phyloP scores from a whole-genome alignment of 92 coral and sea anemone species.

The Virgularia gustaviana region DNA sequence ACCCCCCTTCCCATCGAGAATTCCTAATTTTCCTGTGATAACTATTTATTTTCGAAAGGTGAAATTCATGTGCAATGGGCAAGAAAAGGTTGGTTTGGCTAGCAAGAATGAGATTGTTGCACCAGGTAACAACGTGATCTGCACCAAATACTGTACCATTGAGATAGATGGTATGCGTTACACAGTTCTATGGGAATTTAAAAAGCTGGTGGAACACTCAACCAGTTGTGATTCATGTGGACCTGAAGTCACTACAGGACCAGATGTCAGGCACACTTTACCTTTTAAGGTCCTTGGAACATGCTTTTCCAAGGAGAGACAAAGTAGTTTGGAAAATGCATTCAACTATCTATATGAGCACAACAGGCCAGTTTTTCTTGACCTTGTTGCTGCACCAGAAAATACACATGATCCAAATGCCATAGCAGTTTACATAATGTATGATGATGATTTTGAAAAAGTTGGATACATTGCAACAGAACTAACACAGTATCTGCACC shows the following conservation, averaged over 20 bases:
- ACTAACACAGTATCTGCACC: slow-evolving; percentile 20
- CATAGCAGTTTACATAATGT: slow-evolving; percentile 18
- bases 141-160: slow-evolving; percentile 13
- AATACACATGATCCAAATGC: slow-evolving; percentile 22
- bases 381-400: neutral
- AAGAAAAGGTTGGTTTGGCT: neutral
- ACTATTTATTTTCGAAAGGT: neutral
- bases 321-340: neutral
- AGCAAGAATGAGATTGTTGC: neutral
- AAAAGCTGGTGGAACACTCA: neutral
- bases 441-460: slow-evolving; percentile 8
- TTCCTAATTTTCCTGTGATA: neutral
- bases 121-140: neutral
- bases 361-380: slow-evolving; percentile 24
- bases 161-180: neutral
- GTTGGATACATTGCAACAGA: slow-evolving; percentile 28
- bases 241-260: neutral
- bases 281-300: slow-evolving; percentile 32
- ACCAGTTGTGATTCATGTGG: neutral
- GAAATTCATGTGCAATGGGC: neutral
- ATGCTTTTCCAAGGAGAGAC: slow-evolving; percentile 6
- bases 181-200: slow-evolving; percentile 36
- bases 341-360: neutral
- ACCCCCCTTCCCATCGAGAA: neutral
- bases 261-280: slow-evolving; percentile 11